phyloP scores from a whole-genome alignment of 2,888 invertebrate genomes.

The Sabatieria punctata region DNA sequence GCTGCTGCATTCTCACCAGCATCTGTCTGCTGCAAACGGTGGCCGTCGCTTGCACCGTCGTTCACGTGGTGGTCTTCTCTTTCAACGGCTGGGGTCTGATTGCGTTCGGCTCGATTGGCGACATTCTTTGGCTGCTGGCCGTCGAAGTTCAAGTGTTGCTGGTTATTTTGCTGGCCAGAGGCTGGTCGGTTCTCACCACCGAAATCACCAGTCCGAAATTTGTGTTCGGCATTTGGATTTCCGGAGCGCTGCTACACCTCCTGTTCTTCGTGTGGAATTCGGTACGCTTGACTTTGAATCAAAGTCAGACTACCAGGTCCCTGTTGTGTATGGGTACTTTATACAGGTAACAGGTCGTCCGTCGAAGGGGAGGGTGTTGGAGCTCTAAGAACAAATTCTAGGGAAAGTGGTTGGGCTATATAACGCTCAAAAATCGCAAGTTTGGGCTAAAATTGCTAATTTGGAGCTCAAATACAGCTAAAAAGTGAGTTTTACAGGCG shows the following conservation, averaged over 20 bases:
- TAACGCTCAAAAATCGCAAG: too few species aligned
- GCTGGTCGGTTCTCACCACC: constrained; percentile 81
- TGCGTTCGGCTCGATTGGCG: constrained; percentile 45
- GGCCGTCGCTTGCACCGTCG: constrained; percentile 65
- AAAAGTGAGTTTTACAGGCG: too few species aligned
- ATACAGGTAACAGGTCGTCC: too few species aligned
- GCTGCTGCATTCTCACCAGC: constrained; percentile 13
- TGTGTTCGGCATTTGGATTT: constrained; percentile 70
- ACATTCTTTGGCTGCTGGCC: constrained; percentile 43
- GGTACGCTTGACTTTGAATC: constrained; percentile 54
- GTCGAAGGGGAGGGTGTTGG: too few species aligned
- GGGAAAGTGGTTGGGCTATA: too few species aligned
- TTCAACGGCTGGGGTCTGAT: constrained; percentile 74
- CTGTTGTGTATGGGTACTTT: too few species aligned
- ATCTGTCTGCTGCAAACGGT: constrained; percentile 15
- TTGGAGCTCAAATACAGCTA: too few species aligned
- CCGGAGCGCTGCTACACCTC: constrained; percentile 74
- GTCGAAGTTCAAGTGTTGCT: constrained; percentile 73
- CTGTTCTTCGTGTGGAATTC: constrained; percentile 87
- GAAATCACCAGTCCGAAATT: constrained; percentile 45
- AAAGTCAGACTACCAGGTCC: too few species aligned
- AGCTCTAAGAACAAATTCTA: too few species aligned
- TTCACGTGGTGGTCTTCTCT: constrained; percentile 74
- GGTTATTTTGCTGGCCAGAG: constrained; percentile 75
- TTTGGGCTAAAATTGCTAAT: too few species aligned